These are phyloP conservation scores for Psilopogon haemacephalus DNA, from an alignment of 2,113 vertebrate genomes.

Conservation along the genomic window DNA sequence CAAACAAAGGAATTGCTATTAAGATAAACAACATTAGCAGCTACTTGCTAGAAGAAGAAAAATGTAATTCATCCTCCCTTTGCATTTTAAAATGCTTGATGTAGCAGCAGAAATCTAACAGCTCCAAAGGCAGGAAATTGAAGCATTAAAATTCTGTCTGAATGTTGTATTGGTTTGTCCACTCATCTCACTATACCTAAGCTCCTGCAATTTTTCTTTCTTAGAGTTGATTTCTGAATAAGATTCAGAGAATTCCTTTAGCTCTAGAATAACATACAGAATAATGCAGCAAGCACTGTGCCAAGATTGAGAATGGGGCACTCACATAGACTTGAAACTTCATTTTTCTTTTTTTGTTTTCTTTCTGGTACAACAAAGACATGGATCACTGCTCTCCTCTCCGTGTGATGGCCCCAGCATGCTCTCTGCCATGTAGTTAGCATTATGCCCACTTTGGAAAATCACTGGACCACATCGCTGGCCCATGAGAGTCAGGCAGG, in stretches of 20 bases:
- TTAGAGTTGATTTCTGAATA: constrained; percentile 5
- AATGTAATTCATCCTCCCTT: background rate
- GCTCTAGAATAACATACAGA: background rate
- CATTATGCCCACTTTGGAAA: constrained; percentile 9
- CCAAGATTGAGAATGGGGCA: background rate
- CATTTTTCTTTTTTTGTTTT: constrained; percentile 28
- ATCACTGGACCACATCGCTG: background rate
- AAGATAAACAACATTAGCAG: background rate
- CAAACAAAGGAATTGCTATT: background rate
- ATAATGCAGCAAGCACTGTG: background rate
- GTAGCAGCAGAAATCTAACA: background rate
- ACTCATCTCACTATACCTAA: background rate
- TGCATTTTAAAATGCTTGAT: constrained; percentile 14
- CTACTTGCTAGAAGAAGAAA: background rate
- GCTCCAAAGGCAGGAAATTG: constrained; percentile 11
- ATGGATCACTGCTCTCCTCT: background rate
- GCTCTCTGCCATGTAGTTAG: constrained; percentile 16
- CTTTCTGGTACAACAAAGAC: background rate
- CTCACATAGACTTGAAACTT: background rate
- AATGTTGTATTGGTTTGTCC: background rate
- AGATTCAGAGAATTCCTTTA: background rate
- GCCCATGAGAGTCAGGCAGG: background rate
- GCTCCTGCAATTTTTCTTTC: constrained; percentile 6
- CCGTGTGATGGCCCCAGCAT: background rate
- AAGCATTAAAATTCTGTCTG: background rate